These are phyloP conservation scores for Chymomyza procnemis DNA, from an alignment of 2,888 invertebrate genomes.

Conservation along the genomic window DNA sequence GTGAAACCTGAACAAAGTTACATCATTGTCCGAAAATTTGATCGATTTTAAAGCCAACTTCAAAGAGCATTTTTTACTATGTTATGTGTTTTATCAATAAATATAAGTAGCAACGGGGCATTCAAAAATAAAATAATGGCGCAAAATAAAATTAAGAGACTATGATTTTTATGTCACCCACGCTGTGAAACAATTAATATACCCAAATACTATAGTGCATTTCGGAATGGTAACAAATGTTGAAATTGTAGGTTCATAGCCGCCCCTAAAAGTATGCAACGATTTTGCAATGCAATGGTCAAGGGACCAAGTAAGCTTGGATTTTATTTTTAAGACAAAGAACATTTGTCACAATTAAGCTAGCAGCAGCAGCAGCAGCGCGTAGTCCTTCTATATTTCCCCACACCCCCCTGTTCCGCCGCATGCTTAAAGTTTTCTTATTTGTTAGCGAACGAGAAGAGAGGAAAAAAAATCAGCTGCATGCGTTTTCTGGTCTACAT, in stretches of 20 bases:
- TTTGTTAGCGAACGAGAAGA: not conserved
- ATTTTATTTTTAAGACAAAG: conserved; percentile 45
- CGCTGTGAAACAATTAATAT: not conserved
- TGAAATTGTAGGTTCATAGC: not conserved
- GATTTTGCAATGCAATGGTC: not conserved
- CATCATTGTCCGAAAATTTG: too few relatives aligned
- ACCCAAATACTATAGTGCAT: not conserved
- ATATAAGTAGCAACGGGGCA: too few relatives aligned
- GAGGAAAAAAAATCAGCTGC: not conserved
- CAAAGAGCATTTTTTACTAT: too few relatives aligned
- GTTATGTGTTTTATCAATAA: too few relatives aligned
- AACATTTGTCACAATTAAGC: conserved; percentile 74
- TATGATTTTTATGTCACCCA: too few relatives aligned
- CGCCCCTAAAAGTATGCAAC: not conserved
- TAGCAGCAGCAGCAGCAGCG: too few relatives aligned
- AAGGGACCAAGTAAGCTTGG: not conserved
- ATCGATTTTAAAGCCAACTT: too few relatives aligned
- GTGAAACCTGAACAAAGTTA: too few relatives aligned
- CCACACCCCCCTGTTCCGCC: not conserved
- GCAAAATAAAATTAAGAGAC: too few relatives aligned
- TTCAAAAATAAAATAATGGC: too few relatives aligned
- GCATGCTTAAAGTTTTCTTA: not conserved
- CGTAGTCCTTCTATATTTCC: not conserved
- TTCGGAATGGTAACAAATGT: not conserved
- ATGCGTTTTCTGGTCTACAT: not conserved